Base-by-base conservation (phyloP, 2,113 vertebrate species). In the Ellobius talpinus region DNA sequence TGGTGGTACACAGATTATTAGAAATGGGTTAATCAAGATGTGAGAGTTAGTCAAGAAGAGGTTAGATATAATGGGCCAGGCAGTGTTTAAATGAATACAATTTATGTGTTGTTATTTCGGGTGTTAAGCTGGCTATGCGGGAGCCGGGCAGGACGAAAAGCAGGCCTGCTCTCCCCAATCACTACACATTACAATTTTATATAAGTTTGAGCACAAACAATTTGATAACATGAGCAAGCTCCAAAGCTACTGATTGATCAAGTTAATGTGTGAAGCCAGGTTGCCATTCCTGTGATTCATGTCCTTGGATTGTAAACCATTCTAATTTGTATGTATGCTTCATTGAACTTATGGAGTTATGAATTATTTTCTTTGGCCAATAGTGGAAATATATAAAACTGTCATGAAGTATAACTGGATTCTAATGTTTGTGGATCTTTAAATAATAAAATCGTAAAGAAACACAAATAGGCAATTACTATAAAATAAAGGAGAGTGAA, bases 351-450 rank as follows among this genome's bases (percentile, higher is more conserved):
- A 33, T 39, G 85, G 76, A 85, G 63, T 78, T 93, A 16, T 66
- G 77, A 88, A 26, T 94, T 95, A 79, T 93, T 70, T 61, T 86
- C 6, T 78, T 84, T 79, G 63, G 90, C 21, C 11, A 82, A 6
- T 47, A 79, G 13, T 94, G 14, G 23, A 1, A 5, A 79, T 50
- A 78, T 58, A 87, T 19, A 47, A 94, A 90, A 92, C 47, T 77
- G 0, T 39, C 7, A 90, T 85, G 23, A 94, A 84, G 24, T 61
- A 21, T 76, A 45, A 17, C 17, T 93, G 52, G 3, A 66, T 77
- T 66, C n/a, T 55, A 42, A 23, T 55, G 17, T 77, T 52, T 66
- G 52, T 0, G 4, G 1, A 31, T 47, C 66, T 24, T 93, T 55
- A 47, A 17, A 7, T 76, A 36, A 76, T 10, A 65, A 92, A 92